Conservation (phyloP, 1,140 invertebrate genomes). For the Zaprionus taronus region DNA sequence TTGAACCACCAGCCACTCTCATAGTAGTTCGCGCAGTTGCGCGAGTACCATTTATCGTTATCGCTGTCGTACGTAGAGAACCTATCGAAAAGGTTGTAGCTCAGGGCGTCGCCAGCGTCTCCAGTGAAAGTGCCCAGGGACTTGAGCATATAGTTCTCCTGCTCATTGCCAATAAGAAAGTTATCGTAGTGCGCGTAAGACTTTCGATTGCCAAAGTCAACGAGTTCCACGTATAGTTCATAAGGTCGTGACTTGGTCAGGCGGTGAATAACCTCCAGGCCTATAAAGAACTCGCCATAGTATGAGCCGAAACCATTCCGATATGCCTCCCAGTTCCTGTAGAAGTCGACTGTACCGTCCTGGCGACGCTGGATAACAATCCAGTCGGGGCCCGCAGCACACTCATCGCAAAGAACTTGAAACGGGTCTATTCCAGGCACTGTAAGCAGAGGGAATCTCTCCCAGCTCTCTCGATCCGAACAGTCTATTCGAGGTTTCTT, state of each 20-base stretch:
- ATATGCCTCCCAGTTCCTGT: conserved; percentile 36
- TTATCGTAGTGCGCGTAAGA: conserved; percentile 87
- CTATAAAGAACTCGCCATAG: conserved; percentile 39
- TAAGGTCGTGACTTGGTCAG: conserved; percentile 36
- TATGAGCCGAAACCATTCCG: conserved; percentile 41
- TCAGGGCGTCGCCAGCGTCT: conserved; percentile 88
- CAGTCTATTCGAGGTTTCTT: background rate
- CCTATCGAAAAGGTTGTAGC: conserved; percentile 88
- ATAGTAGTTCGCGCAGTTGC: conserved; percentile 88
- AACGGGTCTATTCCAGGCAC: conserved; percentile 25
- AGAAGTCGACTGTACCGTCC: conserved; percentile 32
- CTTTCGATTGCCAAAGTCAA: conserved; percentile 85
- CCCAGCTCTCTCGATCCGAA: background rate
- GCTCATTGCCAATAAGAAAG: conserved; percentile 87
- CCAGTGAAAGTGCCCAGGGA: conserved; percentile 88
- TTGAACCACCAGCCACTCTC: conserved; percentile 89
- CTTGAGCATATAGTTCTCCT: conserved; percentile 87
- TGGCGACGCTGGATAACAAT: conserved; percentile 33
- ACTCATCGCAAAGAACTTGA: conserved; percentile 22
- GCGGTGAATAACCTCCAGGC: conserved; percentile 32
- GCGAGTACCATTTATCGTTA: conserved; percentile 87
- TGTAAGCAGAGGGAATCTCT: conserved; percentile 18
- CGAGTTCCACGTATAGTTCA: conserved; percentile 86
- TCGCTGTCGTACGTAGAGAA: conserved; percentile 90
- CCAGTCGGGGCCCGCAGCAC: conserved; percentile 6